Evolutionary conservation across 2,113 vertebrate species (phyloP), one percentile per base, ranked within the genome.

Genomic region (Mirza zaza): DNA sequence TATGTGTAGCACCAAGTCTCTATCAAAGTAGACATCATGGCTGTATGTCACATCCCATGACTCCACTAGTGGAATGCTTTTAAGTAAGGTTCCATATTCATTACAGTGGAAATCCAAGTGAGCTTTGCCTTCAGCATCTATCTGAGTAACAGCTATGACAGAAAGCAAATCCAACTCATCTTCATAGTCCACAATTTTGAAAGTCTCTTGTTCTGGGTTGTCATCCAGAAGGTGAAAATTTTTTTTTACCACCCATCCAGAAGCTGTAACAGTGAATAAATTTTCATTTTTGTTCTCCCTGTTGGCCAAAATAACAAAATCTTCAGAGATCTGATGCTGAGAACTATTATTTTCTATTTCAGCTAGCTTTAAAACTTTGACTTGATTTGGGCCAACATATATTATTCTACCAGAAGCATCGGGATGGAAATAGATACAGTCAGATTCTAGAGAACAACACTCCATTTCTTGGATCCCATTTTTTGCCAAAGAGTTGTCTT

Each of bases 1-100:
- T 97, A 99, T 99, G 93, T 99, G 99, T 91, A 99, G 98, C 52
- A 99, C 98, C 4, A 99, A 99, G 97, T 99, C 99, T 98, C 99
- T 99, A 98, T 99, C 99, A 90, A 99, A 99, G 97, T 99, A 99
- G 97, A 99, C 96, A 98, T 99, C 99, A 81, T 99, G 99, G 96
- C 98, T 99, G 92, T 99, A 99, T 14, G 99, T 99, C 99, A 99
- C 99, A 98, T 99, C 99, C 99, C 99, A 99, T 18, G 99, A 98
- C 97, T 99, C 99, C 80, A 97, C 95, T 55, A 99, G 98, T 45
- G 98, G 98, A 97, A 99, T 98, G 52, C 98, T 99, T 97, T 99
- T 99, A 61, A 99, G 98, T 79, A 99, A 98, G 96, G 92, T 97
- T 34, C 99, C 99, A 10, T 96, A 99, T 96, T 99, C 99, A 97